phyloP scores from a whole-genome alignment of 2,797 vertebrate genomes.

The Notolepis coatsorum region DNA sequence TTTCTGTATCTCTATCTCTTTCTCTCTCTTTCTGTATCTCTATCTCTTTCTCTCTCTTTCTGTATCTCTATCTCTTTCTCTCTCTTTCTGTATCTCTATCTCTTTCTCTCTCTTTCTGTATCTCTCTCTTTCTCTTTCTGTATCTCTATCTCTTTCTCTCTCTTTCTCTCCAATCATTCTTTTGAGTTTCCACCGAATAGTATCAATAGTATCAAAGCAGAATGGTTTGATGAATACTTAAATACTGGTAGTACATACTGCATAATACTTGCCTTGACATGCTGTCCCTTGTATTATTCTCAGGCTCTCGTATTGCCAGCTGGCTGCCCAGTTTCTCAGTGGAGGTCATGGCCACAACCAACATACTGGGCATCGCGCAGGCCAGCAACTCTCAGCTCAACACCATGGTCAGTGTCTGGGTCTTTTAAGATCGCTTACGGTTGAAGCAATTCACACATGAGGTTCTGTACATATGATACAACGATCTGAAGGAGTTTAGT shows the following conservation, averaged over 20 bases:
- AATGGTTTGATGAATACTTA: too few relatives aligned
- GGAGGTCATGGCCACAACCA: constrained; percentile 91
- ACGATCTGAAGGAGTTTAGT: background rate
- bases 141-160: background rate
- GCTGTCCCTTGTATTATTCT: background rate
- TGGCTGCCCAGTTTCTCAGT: constrained; percentile 92
- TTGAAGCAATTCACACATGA: too few relatives aligned
- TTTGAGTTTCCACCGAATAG: too few relatives aligned
- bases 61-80: background rate
- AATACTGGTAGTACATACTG: too few relatives aligned
- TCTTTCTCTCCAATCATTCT: background rate
- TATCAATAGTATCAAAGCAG: too few relatives aligned
- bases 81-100: background rate
- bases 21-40: too few relatives aligned
- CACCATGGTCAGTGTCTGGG: constrained; percentile 95
- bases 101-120: background rate
- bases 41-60: too few relatives aligned
- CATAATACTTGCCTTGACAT: too few relatives aligned
- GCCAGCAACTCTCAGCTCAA: constrained; percentile 96
- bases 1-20: too few relatives aligned
- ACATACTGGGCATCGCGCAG: constrained; percentile 90
- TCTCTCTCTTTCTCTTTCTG: background rate
- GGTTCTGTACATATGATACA: too few relatives aligned
- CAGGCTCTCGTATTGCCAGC: constrained; percentile 94
- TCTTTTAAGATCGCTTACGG: too few relatives aligned